These are phyloP conservation scores for Chitala chitala DNA, from an alignment of 2,113 vertebrate species.

Conservation along the genomic window DNA sequence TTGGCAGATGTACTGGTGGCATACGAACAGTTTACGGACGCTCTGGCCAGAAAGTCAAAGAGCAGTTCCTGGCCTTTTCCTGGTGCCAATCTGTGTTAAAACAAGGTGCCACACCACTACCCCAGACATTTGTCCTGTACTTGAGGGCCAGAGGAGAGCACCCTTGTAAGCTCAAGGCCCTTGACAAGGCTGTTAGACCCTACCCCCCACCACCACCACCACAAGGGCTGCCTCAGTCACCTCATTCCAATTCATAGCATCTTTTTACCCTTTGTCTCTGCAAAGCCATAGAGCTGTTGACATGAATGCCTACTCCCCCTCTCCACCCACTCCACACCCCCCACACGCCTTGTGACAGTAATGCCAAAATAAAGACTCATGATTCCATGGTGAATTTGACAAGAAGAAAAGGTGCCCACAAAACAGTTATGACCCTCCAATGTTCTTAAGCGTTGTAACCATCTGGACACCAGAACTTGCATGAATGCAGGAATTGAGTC, in stretches of 20 bases:
- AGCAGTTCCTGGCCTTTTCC: too few relatives aligned
- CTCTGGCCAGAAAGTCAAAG: too few relatives aligned
- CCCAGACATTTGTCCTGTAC: too few relatives aligned
- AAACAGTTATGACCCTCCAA: conserved; percentile 69
- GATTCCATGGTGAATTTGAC: conserved; percentile 72
- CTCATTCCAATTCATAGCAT: conserved; percentile 54
- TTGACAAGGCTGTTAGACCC: background rate
- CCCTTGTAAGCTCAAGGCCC: background rate
- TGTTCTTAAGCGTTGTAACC: conserved; percentile 77
- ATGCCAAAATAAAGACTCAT: conserved; percentile 78
- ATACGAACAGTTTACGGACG: conserved; percentile 25
- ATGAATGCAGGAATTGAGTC: conserved; percentile 78
- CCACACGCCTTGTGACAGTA: conserved; percentile 55
- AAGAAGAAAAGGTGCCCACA: conserved; percentile 72
- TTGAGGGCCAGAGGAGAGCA: background rate
- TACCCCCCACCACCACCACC: background rate
- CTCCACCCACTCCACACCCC: background rate
- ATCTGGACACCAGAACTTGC: conserved; percentile 74
- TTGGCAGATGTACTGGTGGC: conserved; percentile 43
- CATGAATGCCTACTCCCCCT: too few relatives aligned
- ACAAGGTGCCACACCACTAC: too few relatives aligned
- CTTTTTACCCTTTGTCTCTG: conserved; percentile 48
- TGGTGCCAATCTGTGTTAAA: too few relatives aligned
- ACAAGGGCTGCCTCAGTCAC: conserved; percentile 40
- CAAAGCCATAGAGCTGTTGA: conserved; percentile 59